These are phyloP conservation scores for Antigone vipio DNA, from an alignment of 2,113 vertebrate species.

Conservation along the genomic window DNA sequence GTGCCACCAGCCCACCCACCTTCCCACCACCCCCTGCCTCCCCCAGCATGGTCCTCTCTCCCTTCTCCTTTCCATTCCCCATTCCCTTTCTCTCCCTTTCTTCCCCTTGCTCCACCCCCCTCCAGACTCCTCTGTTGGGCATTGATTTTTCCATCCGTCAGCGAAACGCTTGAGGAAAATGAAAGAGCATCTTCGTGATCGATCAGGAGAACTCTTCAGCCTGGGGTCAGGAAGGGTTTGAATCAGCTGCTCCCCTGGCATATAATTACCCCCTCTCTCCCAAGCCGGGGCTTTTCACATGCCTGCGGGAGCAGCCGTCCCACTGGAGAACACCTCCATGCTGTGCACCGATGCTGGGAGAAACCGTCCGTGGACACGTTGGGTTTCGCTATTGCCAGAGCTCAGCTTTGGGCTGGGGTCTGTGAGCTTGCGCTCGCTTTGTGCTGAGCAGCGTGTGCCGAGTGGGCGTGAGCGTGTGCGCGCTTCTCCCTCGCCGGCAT, in stretches of 20 bases:
- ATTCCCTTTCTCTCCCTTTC: background rate
- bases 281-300: background rate
- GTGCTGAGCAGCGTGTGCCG: background rate
- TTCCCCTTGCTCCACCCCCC: conserved; percentile 35
- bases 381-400: background rate
- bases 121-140: conserved; percentile 47
- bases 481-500: background rate
- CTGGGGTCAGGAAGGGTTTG: conserved; percentile 62
- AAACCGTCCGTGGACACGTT: background rate
- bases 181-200: conserved; percentile 75
- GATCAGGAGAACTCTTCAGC: conserved; percentile 72
- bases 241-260: conserved; percentile 63
- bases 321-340: background rate
- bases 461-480: background rate
- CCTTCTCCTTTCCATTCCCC: background rate
- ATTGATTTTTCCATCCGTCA: conserved; percentile 82
- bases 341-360: background rate
- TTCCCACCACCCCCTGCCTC: background rate
- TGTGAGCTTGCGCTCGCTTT: background rate
- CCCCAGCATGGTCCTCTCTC: background rate
- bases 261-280: conserved; percentile 61
- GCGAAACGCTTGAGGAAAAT: conserved; percentile 75
- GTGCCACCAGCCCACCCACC: background rate
- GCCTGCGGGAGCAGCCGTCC: background rate
- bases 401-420: background rate